These are phyloP conservation scores for Antheraea yamamai DNA, from an alignment of 2,888 invertebrate species.

Conservation along the genomic window DNA sequence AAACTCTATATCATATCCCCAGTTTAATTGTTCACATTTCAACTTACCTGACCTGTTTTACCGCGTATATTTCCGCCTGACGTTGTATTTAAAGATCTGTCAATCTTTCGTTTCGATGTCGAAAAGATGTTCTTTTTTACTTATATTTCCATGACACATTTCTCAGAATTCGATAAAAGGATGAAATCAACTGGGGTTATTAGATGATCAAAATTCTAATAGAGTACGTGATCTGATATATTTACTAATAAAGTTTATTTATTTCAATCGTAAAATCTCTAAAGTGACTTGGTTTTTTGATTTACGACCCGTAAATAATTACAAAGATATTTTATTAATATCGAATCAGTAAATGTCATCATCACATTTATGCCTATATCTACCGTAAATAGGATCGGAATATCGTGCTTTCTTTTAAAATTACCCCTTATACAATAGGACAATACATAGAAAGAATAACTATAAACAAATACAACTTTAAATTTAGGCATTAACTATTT, in stretches of 20 bases:
- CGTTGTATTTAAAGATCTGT: slow-evolving; percentile 18
- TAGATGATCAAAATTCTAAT: not conserved
- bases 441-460: too few species aligned
- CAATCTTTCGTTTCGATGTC: slow-evolving; percentile 13
- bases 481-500: too few species aligned
- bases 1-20: slow-evolving; percentile 33
- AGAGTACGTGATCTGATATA: not conserved
- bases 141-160: not conserved
- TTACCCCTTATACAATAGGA: too few species aligned
- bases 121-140: slow-evolving; percentile 2
- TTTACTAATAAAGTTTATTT: not conserved
- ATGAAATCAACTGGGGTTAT: not conserved
- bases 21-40: slow-evolving; percentile 44
- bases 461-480: too few species aligned
- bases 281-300: not conserved
- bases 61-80: slow-evolving; percentile 24
- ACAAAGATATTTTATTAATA: not conserved
- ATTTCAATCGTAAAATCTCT: not conserved
- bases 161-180: not conserved
- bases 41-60: slow-evolving; percentile 34
- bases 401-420: too few species aligned
- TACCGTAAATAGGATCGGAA: too few species aligned
- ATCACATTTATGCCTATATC: too few species aligned
- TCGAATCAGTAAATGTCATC: not conserved
- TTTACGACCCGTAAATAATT: not conserved